phyloP scores from a whole-genome alignment of 1,140 invertebrate species.

The Drosophila arawakana region DNA sequence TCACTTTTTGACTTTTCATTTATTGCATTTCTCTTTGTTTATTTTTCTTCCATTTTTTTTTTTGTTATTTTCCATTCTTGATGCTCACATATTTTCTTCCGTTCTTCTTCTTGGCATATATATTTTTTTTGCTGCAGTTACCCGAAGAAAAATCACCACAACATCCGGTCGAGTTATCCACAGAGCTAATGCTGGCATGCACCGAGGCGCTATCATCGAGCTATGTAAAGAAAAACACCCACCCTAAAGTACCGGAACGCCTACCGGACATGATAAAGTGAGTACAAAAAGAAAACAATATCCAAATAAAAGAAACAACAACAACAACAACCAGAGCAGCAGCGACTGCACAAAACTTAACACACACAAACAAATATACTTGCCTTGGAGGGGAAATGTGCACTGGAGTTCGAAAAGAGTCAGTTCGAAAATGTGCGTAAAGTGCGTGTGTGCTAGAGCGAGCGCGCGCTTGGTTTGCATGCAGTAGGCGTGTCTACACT shows the following conservation, averaged over 20 bases:
- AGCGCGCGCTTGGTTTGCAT: not conserved
- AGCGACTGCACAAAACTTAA: slow-evolving; percentile 39
- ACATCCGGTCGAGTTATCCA: slow-evolving; percentile 84
- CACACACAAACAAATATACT: slow-evolving; percentile 22
- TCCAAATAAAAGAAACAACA: not conserved
- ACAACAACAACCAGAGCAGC: slow-evolving; percentile 41
- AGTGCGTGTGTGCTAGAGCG: slow-evolving; percentile 14
- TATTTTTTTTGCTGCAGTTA: slow-evolving; percentile 56
- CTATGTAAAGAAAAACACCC: slow-evolving; percentile 80
- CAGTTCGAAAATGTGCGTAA: slow-evolving; percentile 30
- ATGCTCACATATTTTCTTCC: not conserved
- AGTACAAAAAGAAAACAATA: slow-evolving; percentile 60
- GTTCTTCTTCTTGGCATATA: slow-evolving; percentile 29
- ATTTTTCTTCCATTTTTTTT: not conserved
- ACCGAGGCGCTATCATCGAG: slow-evolving; percentile 82
- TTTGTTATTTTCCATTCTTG: not conserved
- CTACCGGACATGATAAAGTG: slow-evolving; percentile 84
- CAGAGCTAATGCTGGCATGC: slow-evolving; percentile 84
- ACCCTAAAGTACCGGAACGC: slow-evolving; percentile 84
- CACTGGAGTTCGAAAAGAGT: slow-evolving; percentile 14
- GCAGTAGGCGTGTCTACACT: slow-evolving; percentile 43
- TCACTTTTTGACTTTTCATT: slow-evolving; percentile 35
- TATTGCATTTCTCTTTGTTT: not conserved
- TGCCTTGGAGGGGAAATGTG: slow-evolving; percentile 31
- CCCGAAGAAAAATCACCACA: slow-evolving; percentile 84